These are phyloP conservation scores for Blomia tropicalis DNA, from an alignment of 2,888 invertebrate genomes.

Conservation along the genomic window DNA sequence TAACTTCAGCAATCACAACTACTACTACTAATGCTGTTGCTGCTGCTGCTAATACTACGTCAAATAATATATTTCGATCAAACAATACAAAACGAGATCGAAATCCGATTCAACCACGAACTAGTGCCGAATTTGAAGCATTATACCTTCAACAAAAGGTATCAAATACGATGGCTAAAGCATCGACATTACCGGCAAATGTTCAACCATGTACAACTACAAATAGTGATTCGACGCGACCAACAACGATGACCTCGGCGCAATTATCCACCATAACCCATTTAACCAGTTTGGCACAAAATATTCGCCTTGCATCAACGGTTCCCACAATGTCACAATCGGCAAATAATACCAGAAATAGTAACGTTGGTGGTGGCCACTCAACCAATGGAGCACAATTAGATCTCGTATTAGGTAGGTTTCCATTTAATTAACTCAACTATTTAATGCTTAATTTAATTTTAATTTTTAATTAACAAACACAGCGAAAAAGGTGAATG, in stretches of 20 bases:
- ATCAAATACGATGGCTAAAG: background rate
- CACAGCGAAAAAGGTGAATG: background rate
- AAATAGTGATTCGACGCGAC: background rate
- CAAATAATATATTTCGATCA: background rate
- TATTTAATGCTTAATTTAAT: background rate
- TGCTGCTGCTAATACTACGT: background rate
- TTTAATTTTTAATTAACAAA: background rate
- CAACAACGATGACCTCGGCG: background rate
- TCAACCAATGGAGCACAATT: background rate
- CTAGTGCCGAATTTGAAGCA: slow-evolving; percentile 13
- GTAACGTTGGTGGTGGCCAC: background rate
- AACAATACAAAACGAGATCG: background rate
- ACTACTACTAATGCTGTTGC: background rate
- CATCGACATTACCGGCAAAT: slow-evolving; percentile 1
- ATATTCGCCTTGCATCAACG: background rate
- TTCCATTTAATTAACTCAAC: background rate
- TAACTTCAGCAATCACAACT: background rate
- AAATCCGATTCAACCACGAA: background rate
- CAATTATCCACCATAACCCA: background rate
- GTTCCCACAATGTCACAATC: too few species aligned
- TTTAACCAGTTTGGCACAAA: background rate
- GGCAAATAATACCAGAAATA: too few species aligned
- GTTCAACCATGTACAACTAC: background rate
- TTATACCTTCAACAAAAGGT: background rate
- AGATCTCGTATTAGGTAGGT: background rate